Base-by-base conservation (phyloP, 2,113 vertebrate species). In the Beaufortia kweichowensis region DNA sequence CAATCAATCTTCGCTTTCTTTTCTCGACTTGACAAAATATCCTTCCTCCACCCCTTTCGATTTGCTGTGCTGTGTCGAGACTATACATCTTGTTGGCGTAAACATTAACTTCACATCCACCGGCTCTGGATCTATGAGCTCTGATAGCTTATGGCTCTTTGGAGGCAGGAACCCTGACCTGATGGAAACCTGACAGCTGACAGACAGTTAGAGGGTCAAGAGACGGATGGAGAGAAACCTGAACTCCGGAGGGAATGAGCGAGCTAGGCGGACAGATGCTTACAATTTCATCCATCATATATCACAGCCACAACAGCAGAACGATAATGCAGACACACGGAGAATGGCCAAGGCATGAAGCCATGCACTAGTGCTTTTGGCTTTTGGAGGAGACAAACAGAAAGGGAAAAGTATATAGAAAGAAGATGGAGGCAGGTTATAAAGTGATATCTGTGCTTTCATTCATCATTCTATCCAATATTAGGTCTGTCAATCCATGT, bases 71-170 rank as follows among this genome's bases (percentile, higher is more conserved):
- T 31, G 76, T 11, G 5, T 73, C 53, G 57, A 50, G 48, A 66
- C 59, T 48, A 74, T 61, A 74, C 26, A 31, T 61, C 67, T 77
- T 75, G 59, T 24, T 71, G 73, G 43, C 68, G 50, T 66, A 72
- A 72, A 81, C 60, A 60, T 66, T 35, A 23, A 74, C 46, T 74
- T 74, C 57, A 61, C 29, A 74, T 74, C 23, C 39, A 61, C 71
- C 9, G 39, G n/a, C 43, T 19, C 12, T 21, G 67, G 60, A 62
- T 64, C 15, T 50, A 26, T 48, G 17, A 7, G 28, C 57, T 62
- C 50, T 77, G 35, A 81, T 69, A 75, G 72, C 65, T 63, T 68
- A 70, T 76, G 68, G 48, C 60, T 60, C 50, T 77, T 50, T 29
- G 39, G 66, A 26, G 53, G 33, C 8, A 14, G 63, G 23, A 64